Evolutionary conservation across 2,888 invertebrate species (phyloP).

Genomic region (Julus scanicus): DNA sequence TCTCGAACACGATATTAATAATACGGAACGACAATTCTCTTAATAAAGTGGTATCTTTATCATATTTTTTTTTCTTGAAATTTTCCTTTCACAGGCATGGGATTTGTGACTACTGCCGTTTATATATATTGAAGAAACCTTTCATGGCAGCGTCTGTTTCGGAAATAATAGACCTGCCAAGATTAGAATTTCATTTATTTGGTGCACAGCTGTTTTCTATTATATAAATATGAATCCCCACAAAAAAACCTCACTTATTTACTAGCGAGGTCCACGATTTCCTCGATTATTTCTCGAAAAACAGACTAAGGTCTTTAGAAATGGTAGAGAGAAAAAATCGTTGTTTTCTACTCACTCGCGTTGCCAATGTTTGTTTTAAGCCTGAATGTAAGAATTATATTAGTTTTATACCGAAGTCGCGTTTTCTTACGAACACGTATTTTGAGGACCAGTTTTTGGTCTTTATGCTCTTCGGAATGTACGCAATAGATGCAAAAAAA

Average conservation of each 20-base stretch:
- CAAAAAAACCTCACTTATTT: neutral
- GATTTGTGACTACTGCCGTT: no score
- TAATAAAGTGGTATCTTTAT: neutral
- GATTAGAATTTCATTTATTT: constrained; percentile 26
- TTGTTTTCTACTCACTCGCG: neutral
- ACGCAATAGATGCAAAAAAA: neutral
- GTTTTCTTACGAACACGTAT: neutral
- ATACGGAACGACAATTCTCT: no score
- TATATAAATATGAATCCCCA: neutral
- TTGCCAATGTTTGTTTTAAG: neutral
- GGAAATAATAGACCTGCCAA: constrained; percentile 8
- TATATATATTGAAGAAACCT: no score
- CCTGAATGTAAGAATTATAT: neutral
- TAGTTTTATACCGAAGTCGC: neutral
- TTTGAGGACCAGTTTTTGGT: neutral
- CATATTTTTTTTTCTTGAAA: neutral
- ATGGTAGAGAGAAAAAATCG: neutral
- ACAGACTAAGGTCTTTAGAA: neutral
- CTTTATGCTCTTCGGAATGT: neutral
- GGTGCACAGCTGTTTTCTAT: constrained; percentile 35
- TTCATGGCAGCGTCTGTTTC: neutral
- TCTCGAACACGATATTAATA: no score
- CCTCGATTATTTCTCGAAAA: neutral
- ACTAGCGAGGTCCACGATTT: neutral
- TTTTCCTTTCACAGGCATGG: neutral